These are phyloP conservation scores for Amphipyra berbera DNA, from an alignment of 2,888 invertebrate species.

Conservation along the genomic window DNA sequence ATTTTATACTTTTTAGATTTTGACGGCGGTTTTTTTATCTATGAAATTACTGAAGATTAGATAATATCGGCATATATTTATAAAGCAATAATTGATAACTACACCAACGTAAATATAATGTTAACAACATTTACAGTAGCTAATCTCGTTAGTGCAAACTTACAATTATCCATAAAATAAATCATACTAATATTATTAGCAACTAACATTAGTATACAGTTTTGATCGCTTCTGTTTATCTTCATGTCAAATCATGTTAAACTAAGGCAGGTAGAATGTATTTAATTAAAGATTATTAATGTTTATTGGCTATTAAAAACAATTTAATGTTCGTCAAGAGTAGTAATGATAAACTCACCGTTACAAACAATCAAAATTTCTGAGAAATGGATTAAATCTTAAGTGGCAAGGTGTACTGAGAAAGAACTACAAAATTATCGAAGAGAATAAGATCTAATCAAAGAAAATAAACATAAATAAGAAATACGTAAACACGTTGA, in stretches of 20 bases:
- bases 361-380: neutral
- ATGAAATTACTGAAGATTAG: neutral
- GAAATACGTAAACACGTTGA: constrained; percentile 31
- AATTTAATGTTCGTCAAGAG: no score
- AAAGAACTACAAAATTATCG: neutral
- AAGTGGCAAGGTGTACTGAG: neutral
- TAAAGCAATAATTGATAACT: neutral
- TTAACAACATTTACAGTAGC: neutral
- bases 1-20: no score
- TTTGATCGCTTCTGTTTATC: no score
- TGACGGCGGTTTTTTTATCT: neutral
- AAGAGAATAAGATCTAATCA: constrained; percentile 2
- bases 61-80: neutral
- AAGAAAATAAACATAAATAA: constrained; percentile 1
- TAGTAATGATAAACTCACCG: no score
- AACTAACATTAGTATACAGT: neutral
- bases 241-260: no score
- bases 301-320: no score
- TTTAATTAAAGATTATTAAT: no score
- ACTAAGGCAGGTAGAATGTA: no score
- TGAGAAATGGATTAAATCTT: neutral
- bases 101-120: neutral
- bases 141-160: neutral
- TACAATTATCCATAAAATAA: neutral
- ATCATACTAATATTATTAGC: neutral